Conservation (phyloP, 2,888 invertebrate species). For the Tetramorium bicarinatum region DNA sequence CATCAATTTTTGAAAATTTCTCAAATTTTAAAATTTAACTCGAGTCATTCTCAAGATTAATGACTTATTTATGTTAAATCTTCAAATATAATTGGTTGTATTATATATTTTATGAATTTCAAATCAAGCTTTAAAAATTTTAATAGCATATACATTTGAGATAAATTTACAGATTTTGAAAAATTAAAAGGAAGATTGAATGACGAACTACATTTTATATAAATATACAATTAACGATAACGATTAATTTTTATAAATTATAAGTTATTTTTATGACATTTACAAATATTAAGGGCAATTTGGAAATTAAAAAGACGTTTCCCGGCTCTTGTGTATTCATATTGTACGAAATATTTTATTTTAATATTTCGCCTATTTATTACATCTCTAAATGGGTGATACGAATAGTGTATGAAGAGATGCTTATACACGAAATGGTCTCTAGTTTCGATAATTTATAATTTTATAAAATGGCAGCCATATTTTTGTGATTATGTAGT, state of each 20-base stretch:
- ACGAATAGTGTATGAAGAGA: conserved; percentile 72
- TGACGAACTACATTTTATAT: not conserved
- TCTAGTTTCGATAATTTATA: conserved; percentile 60
- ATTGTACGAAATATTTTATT: conserved; percentile 50
- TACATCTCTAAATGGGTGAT: conserved; percentile 38
- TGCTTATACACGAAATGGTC: conserved; percentile 70
- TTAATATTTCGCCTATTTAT: conserved; percentile 32
- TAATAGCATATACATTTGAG: not conserved
- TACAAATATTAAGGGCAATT: conserved; percentile 17
- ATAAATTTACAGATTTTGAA: not conserved
- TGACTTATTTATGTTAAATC: conserved; percentile 11
- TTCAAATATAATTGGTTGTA: conserved; percentile 2
- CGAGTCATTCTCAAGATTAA: not conserved
- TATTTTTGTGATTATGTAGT: conserved; percentile 68
- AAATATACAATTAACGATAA: not conserved
- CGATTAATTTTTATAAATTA: conserved; percentile 16
- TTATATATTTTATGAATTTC: not conserved
- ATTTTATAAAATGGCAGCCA: conserved; percentile 82
- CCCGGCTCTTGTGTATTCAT: not conserved
- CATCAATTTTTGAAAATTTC: conserved; percentile 27
- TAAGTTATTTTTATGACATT: conserved; percentile 1
- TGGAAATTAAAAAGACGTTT: conserved; percentile 32
- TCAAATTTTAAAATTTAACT: not conserved
- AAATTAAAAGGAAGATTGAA: not conserved
- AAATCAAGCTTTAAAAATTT: not conserved